Evolutionary conservation across 2,888 invertebrate species (phyloP), one percentile per base, ranked within the genome.

Genomic region (Oscheius sp.): DNA sequence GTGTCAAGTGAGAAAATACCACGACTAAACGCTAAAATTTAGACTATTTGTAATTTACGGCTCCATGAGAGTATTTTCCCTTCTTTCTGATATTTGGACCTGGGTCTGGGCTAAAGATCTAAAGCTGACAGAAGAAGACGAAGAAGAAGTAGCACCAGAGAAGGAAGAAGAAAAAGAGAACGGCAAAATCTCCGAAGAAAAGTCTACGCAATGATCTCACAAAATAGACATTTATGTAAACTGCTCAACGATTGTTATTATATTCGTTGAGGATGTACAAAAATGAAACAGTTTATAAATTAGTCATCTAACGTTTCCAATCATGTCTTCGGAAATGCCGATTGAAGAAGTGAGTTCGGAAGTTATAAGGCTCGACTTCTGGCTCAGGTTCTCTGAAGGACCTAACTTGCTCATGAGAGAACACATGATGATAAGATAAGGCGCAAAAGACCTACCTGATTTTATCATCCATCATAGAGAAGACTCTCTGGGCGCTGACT

Each of bases 61-160:
- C 12, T 71, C 71, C 4, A 70, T 86, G 53, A 80, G 86, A 17
- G 65, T 83, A n/a, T 70, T 83, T 34, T 83, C 84, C 1, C 67
- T 84, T 23, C 63, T 86, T 20, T 83, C 84, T 5, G 86, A 86
- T 66, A 67, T 85, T 17, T 84, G 80, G 78, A 86, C 86, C 8
- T 72, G 81, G 68, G 83, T 81, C 65, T 83, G 80, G 74, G 85
- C 86, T 0, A 82, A 80, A 45, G 85, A 80, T 15, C 72, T 86
- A 46, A 83, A 84, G 65, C 68, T 86, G 53, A 76, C 80, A 25
- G 80, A 79, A 42, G 83, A 81, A 39, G 74, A 70, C 10, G 75
- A 72, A 37, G 74, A 69, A 37, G 33, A 58, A 3, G 1, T 25
- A 2, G 63, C 45, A 1, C 46, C 27, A 33, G 48, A 27, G 37